phyloP scores from a whole-genome alignment of 2,113 vertebrate genomes.

The Equus przewalskii region DNA sequence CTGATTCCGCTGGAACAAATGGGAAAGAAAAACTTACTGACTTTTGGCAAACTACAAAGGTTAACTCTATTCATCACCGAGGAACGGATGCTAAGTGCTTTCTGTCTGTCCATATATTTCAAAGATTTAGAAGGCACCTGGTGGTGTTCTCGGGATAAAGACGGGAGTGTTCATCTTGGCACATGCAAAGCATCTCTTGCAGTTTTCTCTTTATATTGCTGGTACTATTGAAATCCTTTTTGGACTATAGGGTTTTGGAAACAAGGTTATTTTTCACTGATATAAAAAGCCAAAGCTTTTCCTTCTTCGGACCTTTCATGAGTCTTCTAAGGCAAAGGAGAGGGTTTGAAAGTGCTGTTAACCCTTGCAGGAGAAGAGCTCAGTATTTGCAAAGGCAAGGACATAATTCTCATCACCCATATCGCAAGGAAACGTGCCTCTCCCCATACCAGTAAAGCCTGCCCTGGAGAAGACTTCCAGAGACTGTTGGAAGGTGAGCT shows the following conservation, averaged over 20 bases:
- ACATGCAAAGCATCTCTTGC: not conserved
- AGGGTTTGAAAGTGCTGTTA: not conserved
- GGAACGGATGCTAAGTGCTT: conserved; percentile 48
- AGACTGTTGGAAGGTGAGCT: not conserved
- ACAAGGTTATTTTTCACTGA: conserved; percentile 15
- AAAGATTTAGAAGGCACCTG: conserved; percentile 62
- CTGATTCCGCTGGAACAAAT: conserved; percentile 55
- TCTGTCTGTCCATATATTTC: conserved; percentile 68
- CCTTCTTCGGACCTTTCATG: not conserved
- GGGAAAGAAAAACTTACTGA: conserved; percentile 74
- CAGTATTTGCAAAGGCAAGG: not conserved
- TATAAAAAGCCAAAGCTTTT: not conserved
- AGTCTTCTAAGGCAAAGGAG: not conserved
- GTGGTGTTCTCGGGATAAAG: not conserved
- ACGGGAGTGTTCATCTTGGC: not conserved
- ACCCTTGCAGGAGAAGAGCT: not conserved
- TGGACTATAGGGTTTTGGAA: not conserved
- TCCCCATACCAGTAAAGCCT: not conserved
- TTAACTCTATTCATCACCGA: conserved; percentile 71
- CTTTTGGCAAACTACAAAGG: conserved; percentile 80
- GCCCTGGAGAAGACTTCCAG: not conserved
- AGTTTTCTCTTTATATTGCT: not conserved
- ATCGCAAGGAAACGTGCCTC: not conserved
- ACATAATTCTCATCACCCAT: not conserved
- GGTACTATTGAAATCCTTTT: not conserved